These are phyloP conservation scores for Rhinolophus sinicus DNA, from an alignment of 2,113 vertebrate species.

Conservation along the genomic window DNA sequence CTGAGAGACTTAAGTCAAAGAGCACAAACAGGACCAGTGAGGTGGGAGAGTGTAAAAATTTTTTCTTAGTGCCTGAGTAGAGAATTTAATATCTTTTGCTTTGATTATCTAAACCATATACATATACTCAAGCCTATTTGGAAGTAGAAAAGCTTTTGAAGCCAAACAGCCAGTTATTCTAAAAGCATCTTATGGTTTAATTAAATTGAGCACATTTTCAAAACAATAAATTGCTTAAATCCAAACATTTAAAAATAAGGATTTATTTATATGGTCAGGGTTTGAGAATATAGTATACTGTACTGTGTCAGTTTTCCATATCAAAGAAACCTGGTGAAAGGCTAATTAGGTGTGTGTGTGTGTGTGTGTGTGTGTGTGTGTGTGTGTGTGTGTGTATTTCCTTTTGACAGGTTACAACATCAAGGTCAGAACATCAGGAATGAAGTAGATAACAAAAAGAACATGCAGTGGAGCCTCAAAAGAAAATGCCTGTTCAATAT, in stretches of 20 bases:
- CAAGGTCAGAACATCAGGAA: neutral
- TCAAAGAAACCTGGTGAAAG: slow-evolving; percentile 8
- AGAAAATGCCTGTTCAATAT: slow-evolving; percentile 18
- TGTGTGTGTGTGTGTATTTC: neutral
- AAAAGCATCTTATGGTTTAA: neutral
- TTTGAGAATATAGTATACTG: neutral
- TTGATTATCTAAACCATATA: neutral
- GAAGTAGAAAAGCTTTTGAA: neutral
- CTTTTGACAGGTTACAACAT: slow-evolving; percentile 27
- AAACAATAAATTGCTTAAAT: slow-evolving; percentile 48
- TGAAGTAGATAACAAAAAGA: slow-evolving; percentile 30
- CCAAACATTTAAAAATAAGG: slow-evolving; percentile 24
- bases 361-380: neutral
- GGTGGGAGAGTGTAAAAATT: neutral
- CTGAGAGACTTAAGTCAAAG: neutral
- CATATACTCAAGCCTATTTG: neutral
- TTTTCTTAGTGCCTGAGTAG: neutral
- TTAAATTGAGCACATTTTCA: slow-evolving; percentile 33
- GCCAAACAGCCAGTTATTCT: neutral
- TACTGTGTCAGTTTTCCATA: neutral
- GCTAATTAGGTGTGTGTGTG: neutral
- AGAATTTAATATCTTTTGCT: slow-evolving; percentile 6
- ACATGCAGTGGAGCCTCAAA: neutral
- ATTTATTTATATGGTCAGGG: neutral
- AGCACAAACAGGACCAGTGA: neutral